phyloP scores from a whole-genome alignment of 2,888 invertebrate genomes.

The Drosophila melanosoma region DNA sequence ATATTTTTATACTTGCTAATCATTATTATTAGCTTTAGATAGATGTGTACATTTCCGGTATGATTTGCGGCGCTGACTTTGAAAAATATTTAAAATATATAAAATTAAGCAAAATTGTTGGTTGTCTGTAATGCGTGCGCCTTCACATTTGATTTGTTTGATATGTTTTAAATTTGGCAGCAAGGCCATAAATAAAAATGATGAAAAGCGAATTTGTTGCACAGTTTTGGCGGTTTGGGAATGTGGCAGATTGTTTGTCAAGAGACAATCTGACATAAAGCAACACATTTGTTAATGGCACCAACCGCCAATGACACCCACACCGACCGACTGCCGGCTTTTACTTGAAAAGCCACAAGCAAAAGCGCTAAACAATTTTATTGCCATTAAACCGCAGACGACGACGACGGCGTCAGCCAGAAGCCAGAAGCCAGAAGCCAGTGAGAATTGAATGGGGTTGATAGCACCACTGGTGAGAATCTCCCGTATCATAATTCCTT shows the following conservation, averaged over 20 bases:
- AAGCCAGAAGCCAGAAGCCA: neutral
- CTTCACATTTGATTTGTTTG: conserved; percentile 70
- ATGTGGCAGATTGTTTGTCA: conserved; percentile 15
- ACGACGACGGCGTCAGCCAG: conserved; percentile 17
- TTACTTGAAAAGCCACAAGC: conserved; percentile 54
- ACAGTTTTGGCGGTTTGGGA: conserved; percentile 19
- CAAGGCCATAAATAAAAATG: conserved; percentile 55
- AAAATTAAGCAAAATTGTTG: conserved; percentile 41
- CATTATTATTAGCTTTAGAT: conserved; percentile 63
- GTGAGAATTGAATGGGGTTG: neutral
- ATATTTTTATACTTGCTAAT: conserved; percentile 39
- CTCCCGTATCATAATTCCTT: conserved; percentile 51
- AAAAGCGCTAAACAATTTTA: conserved; percentile 65
- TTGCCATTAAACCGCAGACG: conserved; percentile 57
- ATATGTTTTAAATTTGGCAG: conserved; percentile 63
- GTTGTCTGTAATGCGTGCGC: conserved; percentile 26
- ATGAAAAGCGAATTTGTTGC: conserved; percentile 52
- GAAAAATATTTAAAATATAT: conserved; percentile 42
- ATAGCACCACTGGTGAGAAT: conserved; percentile 19
- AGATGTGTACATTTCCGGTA: conserved; percentile 60
- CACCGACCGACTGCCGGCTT: conserved; percentile 35
- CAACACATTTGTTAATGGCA: conserved; percentile 60
- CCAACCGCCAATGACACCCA: conserved; percentile 22
- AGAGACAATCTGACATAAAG: conserved; percentile 43
- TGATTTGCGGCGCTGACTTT: conserved; percentile 60